Percentiles rank a stretch among this genome's conserved stretches.
Evolutionary conservation across 2,113 vertebrate species (phyloP).

Genomic region (Rhipidura dahli): DNA sequence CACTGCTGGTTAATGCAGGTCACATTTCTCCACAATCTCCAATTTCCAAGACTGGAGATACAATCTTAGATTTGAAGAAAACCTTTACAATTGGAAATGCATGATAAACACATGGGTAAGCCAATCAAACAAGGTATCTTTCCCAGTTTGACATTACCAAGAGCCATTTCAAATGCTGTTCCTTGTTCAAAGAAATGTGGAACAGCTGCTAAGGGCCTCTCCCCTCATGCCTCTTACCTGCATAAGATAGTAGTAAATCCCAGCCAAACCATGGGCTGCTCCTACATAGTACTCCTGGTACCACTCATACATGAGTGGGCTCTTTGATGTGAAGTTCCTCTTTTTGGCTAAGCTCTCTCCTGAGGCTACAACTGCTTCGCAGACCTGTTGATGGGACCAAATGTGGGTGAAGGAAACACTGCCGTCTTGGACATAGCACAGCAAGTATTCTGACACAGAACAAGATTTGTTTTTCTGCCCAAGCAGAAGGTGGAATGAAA

Average conservation of each 20-base stretch:
- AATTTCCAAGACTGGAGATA: background rate
- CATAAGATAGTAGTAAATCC: conserved; percentile 97
- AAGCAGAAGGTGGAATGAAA: background rate
- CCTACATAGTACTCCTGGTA: conserved; percentile 95
- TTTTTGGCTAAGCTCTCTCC: conserved; percentile 86
- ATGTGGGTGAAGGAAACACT: background rate
- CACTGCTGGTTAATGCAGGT: background rate
- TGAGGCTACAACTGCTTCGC: conserved; percentile 81
- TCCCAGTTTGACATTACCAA: background rate
- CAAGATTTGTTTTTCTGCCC: background rate
- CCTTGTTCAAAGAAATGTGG: background rate
- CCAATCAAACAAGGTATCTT: background rate
- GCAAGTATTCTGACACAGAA: background rate
- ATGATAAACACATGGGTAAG: background rate
- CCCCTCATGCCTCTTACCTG: conserved; percentile 76
- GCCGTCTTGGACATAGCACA: background rate
- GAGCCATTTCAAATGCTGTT: background rate
- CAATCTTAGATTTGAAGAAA: background rate
- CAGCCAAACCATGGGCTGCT: conserved; percentile 91
- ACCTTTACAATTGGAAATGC: background rate
- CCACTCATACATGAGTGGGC: conserved; percentile 94
- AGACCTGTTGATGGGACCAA: conserved; percentile 74
- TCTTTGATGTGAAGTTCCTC: conserved; percentile 81
- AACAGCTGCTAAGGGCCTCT: background rate
- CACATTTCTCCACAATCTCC: background rate